These are phyloP conservation scores for Paramuricea clavata DNA, from an alignment of 92 coral and sea anemone genomes.

Conservation along the genomic window DNA sequence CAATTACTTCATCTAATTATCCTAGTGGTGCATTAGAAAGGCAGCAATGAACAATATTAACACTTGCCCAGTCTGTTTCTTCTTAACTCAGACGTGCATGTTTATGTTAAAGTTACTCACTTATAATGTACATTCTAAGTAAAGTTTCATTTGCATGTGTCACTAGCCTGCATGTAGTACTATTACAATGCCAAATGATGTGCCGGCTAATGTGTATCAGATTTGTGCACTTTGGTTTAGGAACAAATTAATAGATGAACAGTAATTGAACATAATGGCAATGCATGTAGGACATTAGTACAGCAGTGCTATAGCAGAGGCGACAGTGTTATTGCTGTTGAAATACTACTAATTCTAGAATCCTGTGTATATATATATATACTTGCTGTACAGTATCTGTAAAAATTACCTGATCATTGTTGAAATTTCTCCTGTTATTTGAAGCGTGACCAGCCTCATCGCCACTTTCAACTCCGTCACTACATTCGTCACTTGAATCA, in stretches of 20 bases:
- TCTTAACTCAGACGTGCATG: neutral
- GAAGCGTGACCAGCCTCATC: neutral
- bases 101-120: neutral
- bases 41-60: neutral
- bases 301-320: neutral
- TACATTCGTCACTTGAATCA: neutral
- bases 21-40: neutral
- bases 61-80: neutral
- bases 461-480: neutral
- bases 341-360: neutral
- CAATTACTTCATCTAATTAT: neutral
- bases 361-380: neutral
- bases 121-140: neutral
- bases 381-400: neutral
- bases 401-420: slow-evolving; percentile 7
- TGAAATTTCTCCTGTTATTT: neutral
- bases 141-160: neutral
- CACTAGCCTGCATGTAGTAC: neutral
- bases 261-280: no score
- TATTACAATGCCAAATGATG: neutral
- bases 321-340: neutral
- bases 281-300: no score
- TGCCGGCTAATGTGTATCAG: neutral
- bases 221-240: neutral
- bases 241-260: neutral